These are phyloP conservation scores for Itoplectis maculator DNA, from an alignment of 2,888 invertebrate species.

Conservation along the genomic window DNA sequence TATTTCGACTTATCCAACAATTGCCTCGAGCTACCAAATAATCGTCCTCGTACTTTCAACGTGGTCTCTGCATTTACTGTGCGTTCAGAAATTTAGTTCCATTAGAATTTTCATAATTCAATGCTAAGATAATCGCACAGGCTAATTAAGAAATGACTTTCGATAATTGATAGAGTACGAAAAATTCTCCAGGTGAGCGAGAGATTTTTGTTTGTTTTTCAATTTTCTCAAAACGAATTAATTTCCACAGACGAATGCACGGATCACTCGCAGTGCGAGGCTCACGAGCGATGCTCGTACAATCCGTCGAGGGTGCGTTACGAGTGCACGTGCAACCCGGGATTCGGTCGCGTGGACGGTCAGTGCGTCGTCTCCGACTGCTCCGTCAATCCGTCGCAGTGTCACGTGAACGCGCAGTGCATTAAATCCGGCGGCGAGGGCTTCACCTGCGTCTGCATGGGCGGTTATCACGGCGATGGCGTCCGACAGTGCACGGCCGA, in stretches of 20 bases:
- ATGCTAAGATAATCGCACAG: no score
- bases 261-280: slow-evolving; percentile 88
- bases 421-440: slow-evolving; percentile 78
- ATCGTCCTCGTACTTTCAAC: background rate
- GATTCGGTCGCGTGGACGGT: slow-evolving; percentile 86
- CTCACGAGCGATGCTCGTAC: slow-evolving; percentile 90
- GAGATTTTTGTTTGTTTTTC: background rate
- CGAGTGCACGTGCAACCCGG: slow-evolving; percentile 92
- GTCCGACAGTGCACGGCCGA: slow-evolving; percentile 80
- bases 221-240: slow-evolving; percentile 70
- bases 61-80: background rate
- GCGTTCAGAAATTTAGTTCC: background rate
- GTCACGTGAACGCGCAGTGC: slow-evolving; percentile 86
- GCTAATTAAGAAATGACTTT: background rate
- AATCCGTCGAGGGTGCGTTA: slow-evolving; percentile 86
- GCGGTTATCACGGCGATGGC: slow-evolving; percentile 85
- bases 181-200: no score
- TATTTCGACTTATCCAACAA: background rate
- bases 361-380: slow-evolving; percentile 80
- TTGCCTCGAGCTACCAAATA: no score
- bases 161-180: no score
- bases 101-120: no score
- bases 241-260: slow-evolving; percentile 86
- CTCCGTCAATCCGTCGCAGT: slow-evolving; percentile 84
- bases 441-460: slow-evolving; percentile 89